Conservation (phyloP, 2,888 invertebrate species). For the Syritta pipiens region DNA sequence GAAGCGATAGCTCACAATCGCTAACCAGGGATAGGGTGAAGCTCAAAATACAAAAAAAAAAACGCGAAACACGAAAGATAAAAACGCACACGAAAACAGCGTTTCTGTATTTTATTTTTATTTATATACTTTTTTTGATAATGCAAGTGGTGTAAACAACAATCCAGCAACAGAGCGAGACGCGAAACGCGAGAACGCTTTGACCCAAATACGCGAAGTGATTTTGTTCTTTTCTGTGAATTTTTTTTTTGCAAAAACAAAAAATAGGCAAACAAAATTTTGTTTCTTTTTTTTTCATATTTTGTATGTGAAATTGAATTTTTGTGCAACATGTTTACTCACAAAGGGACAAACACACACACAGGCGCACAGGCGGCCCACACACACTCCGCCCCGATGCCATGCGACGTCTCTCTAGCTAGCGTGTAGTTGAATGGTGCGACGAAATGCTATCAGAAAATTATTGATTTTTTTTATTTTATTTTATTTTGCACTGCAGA, state of each 20-base stretch:
- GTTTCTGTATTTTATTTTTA: conserved; percentile 28
- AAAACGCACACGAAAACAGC: conserved; percentile 8
- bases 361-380: too few relatives aligned
- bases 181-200: conserved; percentile 26
- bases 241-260: conserved; percentile 15
- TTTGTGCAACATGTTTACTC: conserved; percentile 22
- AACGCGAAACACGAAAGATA: conserved; percentile 8
- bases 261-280: too few relatives aligned
- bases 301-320: conserved; percentile 33
- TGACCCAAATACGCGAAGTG: conserved; percentile 50
- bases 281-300: conserved; percentile 6
- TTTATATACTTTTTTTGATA: too few relatives aligned
- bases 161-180: not conserved
- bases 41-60: conserved; percentile 16
- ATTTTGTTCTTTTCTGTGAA: conserved; percentile 42
- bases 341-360: not conserved
- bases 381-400: too few relatives aligned
- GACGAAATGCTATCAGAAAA: conserved; percentile 30
- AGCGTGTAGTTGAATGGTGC: not conserved
- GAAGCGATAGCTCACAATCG: not conserved
- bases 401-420: not conserved
- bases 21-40: conserved; percentile 5
- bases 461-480: conserved; percentile 26
- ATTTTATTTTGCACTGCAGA: conserved; percentile 4
- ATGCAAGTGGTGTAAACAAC: conserved; percentile 34